These are phyloP conservation scores for Adoxophyes honmai DNA, from an alignment of 1,140 invertebrate species.

Conservation along the genomic window DNA sequence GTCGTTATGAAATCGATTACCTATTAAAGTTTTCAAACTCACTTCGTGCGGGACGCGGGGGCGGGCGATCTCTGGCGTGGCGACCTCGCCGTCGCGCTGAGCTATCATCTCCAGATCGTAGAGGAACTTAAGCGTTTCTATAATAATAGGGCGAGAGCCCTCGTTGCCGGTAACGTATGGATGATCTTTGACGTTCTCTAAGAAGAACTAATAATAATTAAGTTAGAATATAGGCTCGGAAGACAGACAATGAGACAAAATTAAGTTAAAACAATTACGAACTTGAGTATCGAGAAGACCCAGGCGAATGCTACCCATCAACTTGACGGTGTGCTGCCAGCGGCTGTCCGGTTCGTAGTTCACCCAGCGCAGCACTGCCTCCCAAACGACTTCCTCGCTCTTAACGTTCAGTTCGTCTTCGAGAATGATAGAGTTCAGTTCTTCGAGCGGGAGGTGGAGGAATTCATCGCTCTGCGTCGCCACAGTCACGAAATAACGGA, in stretches of 20 bases:
- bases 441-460: conserved; percentile 82
- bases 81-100: conserved; percentile 78
- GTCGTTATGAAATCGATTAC: not conserved
- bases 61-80: conserved; percentile 79
- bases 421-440: conserved; percentile 83
- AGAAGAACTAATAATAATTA: conserved; percentile 68
- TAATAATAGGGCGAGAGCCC: conserved; percentile 81
- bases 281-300: conserved; percentile 90
- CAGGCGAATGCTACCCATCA: conserved; percentile 89
- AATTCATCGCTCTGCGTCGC: conserved; percentile 84
- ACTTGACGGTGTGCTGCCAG: conserved; percentile 81
- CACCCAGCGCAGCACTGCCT: conserved; percentile 78
- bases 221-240: not conserved
- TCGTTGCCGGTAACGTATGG: conserved; percentile 81
- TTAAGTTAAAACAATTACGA: conserved; percentile 10
- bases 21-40: not conserved
- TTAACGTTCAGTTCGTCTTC: conserved; percentile 87
- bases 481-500: conserved; percentile 86
- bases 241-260: not conserved
- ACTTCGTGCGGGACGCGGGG: conserved; percentile 83
- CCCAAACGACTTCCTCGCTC: conserved; percentile 79
- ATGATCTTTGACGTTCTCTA: conserved; percentile 81
- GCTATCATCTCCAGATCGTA: conserved; percentile 79
- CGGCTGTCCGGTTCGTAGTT: conserved; percentile 80
- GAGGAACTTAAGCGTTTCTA: conserved; percentile 80